Base-by-base conservation (phyloP, 2,113 vertebrate species). In the Cyanoramphus novaezelandiae region DNA sequence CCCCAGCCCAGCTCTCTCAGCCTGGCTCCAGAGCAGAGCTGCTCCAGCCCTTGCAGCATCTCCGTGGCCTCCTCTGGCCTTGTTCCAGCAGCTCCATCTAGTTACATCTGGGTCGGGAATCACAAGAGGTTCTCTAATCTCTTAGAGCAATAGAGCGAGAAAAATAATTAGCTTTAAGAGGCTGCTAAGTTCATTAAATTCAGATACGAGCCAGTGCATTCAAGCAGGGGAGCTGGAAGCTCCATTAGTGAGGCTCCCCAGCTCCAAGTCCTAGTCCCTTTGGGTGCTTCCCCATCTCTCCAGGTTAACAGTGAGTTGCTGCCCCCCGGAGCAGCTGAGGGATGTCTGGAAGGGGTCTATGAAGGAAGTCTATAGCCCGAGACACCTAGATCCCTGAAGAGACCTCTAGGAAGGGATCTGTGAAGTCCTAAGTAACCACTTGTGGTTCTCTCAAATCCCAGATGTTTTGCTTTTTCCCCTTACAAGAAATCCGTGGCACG, bases 81-180 rank as follows among this genome's bases (percentile, higher is more conserved):
- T 5, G 33, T 20, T 59, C 57, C 57, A 59, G 7, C 20, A 59
- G 20, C 33, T n/a, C 57, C 57, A 59, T n/a, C 57, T 59, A 23
- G 25, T 15, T 37, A 75, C 6, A 3, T 43, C 55, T 12, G 4
- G 53, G 60, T 57, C 1, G 2, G 75, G 53, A 88, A 90, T 49
- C 6, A 68, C 41, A 49, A 53, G 46, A 67, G 17, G 19, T 35
- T 75, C 70, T 90, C 37, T 75, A 53, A 90, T 69, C 50, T 75
- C 78, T 53, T 74, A 52, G 39, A 82, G 79, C 78, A 75, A 68
- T 6, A 68, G 60, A 92, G 55, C 28, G 4, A 67, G 88, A 82
- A 92, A 82, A 68, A 59, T 37, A 87, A 92, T 93, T 87, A 90
- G 46, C 50, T 89, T 37, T 92, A 33, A 87, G 74, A 90, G 31